Evolutionary conservation across 2,888 invertebrate species (phyloP).

Genomic region (Tolmerus cingulatus): DNA sequence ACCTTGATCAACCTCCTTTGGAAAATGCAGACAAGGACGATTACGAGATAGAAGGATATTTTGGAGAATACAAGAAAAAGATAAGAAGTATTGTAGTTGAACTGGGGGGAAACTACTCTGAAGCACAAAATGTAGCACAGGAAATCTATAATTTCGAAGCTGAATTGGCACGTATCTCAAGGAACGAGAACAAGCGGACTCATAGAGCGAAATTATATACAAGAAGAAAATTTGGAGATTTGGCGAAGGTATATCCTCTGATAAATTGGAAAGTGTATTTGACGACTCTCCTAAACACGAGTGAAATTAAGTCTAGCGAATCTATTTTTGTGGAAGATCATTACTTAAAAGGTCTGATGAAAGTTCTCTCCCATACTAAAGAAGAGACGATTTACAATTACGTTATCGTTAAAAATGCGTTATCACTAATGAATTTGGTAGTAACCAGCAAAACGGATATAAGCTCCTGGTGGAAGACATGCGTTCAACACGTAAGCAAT

Average conservation of each 20-base stretch:
- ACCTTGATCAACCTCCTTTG: constrained; percentile 12
- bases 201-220: constrained; percentile 42
- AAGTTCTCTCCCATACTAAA: constrained; percentile 3
- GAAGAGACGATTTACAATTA: constrained; percentile 42
- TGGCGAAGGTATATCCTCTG: constrained; percentile 24
- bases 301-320: background rate
- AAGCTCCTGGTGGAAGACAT: constrained; percentile 74
- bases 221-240: constrained; percentile 21
- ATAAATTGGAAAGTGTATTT: constrained; percentile 45
- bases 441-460: background rate
- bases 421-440: background rate
- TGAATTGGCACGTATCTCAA: constrained; percentile 44
- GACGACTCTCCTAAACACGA: background rate
- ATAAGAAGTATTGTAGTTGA: background rate
- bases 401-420: background rate
- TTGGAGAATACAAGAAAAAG: background rate
- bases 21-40: background rate
- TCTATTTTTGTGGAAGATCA: constrained; percentile 15
- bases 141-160: constrained; percentile 46
- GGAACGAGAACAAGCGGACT: constrained; percentile 28
- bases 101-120: constrained; percentile 32
- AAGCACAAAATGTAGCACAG: constrained; percentile 16
- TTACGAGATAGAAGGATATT: background rate
- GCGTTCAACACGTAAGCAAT: constrained; percentile 84
- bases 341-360: constrained; percentile 24